These are phyloP conservation scores for Drosophila kurseongensis DNA, from an alignment of 1,140 invertebrate genomes.

Conservation along the genomic window DNA sequence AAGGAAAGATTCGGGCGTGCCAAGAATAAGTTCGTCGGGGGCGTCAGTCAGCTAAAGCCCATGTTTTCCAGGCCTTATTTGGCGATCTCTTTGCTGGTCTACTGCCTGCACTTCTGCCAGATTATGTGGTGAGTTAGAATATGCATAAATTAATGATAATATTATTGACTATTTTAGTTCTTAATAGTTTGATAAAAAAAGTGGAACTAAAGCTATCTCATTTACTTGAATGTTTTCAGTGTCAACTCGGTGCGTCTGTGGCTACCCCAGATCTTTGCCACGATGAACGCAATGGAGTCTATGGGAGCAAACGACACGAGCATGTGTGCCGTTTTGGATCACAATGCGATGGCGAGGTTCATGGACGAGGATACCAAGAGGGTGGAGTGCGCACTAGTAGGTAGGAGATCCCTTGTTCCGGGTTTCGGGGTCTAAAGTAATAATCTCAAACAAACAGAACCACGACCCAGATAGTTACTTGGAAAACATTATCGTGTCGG, in stretches of 20 bases:
- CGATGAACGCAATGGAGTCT: slow-evolving; percentile 81
- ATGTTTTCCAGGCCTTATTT: slow-evolving; percentile 65
- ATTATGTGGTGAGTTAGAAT: slow-evolving; percentile 56
- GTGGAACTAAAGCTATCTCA: no score
- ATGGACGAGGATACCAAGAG: background rate
- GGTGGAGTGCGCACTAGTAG: slow-evolving; percentile 64
- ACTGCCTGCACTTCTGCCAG: slow-evolving; percentile 69
- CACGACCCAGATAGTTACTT: slow-evolving; percentile 39
- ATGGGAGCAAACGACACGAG: slow-evolving; percentile 85
- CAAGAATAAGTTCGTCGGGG: slow-evolving; percentile 33
- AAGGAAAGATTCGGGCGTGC: slow-evolving; percentile 14
- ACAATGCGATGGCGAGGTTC: slow-evolving; percentile 21
- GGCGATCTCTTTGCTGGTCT: slow-evolving; percentile 47
- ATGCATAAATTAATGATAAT: no score
- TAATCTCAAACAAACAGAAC: slow-evolving; percentile 37
- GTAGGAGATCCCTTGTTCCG: slow-evolving; percentile 48
- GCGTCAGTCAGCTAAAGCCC: slow-evolving; percentile 57
- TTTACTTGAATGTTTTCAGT: slow-evolving; percentile 4
- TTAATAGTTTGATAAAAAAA: no score
- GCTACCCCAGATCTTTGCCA: slow-evolving; percentile 86
- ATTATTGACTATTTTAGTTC: no score
- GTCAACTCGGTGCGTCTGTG: slow-evolving; percentile 82
- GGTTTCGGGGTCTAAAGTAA: slow-evolving; percentile 61
- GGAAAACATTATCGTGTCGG: slow-evolving; percentile 63
- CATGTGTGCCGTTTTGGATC: slow-evolving; percentile 72